These are phyloP conservation scores for Habroteleia sp. DNA, from an alignment of 2,888 invertebrate genomes.

Conservation along the genomic window DNA sequence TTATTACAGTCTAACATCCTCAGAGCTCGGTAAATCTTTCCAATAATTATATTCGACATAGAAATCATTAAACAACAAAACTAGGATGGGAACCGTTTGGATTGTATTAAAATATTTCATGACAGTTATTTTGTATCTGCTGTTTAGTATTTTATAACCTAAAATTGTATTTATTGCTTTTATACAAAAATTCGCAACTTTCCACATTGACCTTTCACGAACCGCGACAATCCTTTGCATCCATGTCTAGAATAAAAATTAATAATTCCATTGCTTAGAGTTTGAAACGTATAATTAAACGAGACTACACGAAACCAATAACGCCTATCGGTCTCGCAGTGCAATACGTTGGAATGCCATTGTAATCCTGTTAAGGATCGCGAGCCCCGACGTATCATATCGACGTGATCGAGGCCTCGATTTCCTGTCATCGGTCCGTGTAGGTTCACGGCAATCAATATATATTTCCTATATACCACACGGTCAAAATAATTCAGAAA, in stretches of 20 bases:
- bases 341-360: conserved; percentile 50
- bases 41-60: no score
- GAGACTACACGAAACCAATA: conserved; percentile 30
- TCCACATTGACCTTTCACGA: no score
- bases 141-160: no score
- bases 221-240: conserved; percentile 3
- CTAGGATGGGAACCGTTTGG: no score
- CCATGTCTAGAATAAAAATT: conserved; percentile 14
- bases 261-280: conserved; percentile 19
- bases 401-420: conserved; percentile 59
- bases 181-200: no score
- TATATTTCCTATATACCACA: conserved; percentile 6
- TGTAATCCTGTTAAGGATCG: conserved; percentile 61
- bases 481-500: no score
- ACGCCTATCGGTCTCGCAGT: conserved; percentile 29
- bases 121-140: no score
- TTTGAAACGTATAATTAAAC: conserved; percentile 36
- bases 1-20: no score
- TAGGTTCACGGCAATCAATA: conserved; percentile 30
- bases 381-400: conserved; percentile 22
- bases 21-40: no score
- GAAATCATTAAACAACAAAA: no score
- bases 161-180: no score
- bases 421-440: conserved; percentile 48
- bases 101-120: no score